Conservation (phyloP, 2,888 invertebrate genomes). For the Linyphia triangularis region DNA sequence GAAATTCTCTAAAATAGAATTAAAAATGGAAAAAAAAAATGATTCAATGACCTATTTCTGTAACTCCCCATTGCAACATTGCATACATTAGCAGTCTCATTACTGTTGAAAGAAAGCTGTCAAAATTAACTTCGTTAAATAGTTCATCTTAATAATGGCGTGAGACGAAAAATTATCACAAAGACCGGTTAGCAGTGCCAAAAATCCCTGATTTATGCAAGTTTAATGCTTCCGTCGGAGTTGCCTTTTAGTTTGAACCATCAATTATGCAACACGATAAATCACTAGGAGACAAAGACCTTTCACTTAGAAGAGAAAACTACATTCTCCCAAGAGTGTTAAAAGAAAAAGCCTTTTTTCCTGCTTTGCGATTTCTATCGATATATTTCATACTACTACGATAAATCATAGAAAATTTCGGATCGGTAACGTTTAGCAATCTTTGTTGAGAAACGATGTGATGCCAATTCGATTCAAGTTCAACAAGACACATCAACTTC, state of each 20-base stretch:
- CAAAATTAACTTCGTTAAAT: slow-evolving; percentile 24
- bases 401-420: not conserved
- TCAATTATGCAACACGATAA: slow-evolving; percentile 47
- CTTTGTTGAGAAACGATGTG: not conserved
- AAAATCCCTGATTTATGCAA: slow-evolving; percentile 54
- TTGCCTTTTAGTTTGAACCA: slow-evolving; percentile 12
- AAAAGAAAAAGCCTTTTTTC: slow-evolving; percentile 32
- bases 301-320: slow-evolving; percentile 24
- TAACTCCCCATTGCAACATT: no score
- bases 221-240: slow-evolving; percentile 51
- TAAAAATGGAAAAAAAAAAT: no score
- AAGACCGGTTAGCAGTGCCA: slow-evolving; percentile 51
- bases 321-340: slow-evolving; percentile 8
- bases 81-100: slow-evolving; percentile 8
- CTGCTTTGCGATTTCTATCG: slow-evolving; percentile 15
- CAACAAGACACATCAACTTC: not conserved
- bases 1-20: no score
- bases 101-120: slow-evolving; percentile 40
- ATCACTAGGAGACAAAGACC: slow-evolving; percentile 48
- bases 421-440: not conserved
- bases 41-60: no score
- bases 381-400: not conserved
- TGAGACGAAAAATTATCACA: not conserved
- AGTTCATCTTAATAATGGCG: not conserved
- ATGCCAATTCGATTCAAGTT: not conserved